A percentile compares a stretch with the other conserved stretches of the same genome.
Conservation (phyloP, 2,797 vertebrate genomes). For the Coendou prehensilis region DNA sequence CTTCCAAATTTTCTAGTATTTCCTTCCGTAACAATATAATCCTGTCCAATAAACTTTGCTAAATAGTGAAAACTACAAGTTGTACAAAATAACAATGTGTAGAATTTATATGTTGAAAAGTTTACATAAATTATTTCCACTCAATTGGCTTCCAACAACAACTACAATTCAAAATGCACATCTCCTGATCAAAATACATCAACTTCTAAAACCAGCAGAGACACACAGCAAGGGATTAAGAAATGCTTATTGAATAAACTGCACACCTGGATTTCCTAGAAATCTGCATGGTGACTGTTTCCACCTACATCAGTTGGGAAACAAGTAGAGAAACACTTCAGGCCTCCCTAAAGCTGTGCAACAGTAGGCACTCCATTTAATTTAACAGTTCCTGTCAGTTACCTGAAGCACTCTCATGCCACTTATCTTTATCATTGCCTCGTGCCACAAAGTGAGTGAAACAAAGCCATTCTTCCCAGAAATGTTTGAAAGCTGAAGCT, state of each 20-base stretch:
- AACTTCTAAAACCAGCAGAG: not conserved
- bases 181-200: not conserved
- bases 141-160: constrained; percentile 11
- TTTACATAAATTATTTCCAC: not conserved
- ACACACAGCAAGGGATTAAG: not conserved
- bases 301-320: not conserved
- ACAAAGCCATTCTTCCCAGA: not conserved
- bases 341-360: not conserved
- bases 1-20: not conserved
- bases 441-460: not conserved
- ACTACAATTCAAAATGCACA: not conserved
- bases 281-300: not conserved
- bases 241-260: not conserved
- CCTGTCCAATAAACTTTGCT: not conserved
- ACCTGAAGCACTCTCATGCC: not conserved
- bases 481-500: not conserved
- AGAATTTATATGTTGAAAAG: not conserved
- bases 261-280: not conserved
- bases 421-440: not conserved
- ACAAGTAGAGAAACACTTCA: not conserved
- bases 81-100: not conserved
- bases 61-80: not conserved
- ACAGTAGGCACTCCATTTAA: not conserved
- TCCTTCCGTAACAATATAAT: not conserved
- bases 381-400: not conserved